Conservation (phyloP, 2,888 invertebrate genomes). For the Sesia apiformis region DNA sequence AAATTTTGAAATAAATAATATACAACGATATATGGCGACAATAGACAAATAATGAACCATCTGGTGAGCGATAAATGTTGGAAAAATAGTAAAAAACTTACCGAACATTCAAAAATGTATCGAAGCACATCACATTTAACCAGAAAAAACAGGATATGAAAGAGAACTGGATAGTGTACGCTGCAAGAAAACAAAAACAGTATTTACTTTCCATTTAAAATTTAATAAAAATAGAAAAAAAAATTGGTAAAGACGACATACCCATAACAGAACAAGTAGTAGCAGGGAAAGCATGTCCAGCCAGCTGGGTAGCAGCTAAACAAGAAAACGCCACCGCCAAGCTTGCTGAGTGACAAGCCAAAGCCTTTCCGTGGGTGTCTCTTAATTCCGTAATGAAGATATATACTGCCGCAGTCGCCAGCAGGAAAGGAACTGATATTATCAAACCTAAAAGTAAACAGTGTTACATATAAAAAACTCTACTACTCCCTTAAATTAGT, state of each 20-base stretch:
- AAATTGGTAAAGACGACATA: slow-evolving; percentile 9
- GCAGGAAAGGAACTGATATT: slow-evolving; percentile 67
- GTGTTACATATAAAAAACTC: too few relatives aligned
- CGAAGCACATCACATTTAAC: slow-evolving; percentile 80
- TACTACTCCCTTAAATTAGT: too few relatives aligned
- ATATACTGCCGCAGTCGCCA: slow-evolving; percentile 65
- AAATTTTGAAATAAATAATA: not conserved
- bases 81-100: slow-evolving; percentile 27
- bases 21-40: not conserved
- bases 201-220: not conserved
- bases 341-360: slow-evolving; percentile 72
- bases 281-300: slow-evolving; percentile 59
- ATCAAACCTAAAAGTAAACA: slow-evolving; percentile 49
- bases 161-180: slow-evolving; percentile 78
- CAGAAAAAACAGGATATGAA: slow-evolving; percentile 80
- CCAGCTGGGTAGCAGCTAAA: slow-evolving; percentile 70
- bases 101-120: slow-evolving; percentile 76
- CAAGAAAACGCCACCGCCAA: slow-evolving; percentile 70
- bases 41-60: not conserved
- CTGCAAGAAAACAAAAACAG: slow-evolving; percentile 54
- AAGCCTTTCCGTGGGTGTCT: slow-evolving; percentile 72
- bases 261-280: slow-evolving; percentile 65
- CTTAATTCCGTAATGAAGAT: slow-evolving; percentile 65
- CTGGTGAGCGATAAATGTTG: not conserved
- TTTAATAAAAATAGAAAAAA: not conserved